Percentiles rank a stretch among this genome's conserved stretches.
Conservation (phyloP, 2,888 invertebrate genomes). For the Metellina segmentata region DNA sequence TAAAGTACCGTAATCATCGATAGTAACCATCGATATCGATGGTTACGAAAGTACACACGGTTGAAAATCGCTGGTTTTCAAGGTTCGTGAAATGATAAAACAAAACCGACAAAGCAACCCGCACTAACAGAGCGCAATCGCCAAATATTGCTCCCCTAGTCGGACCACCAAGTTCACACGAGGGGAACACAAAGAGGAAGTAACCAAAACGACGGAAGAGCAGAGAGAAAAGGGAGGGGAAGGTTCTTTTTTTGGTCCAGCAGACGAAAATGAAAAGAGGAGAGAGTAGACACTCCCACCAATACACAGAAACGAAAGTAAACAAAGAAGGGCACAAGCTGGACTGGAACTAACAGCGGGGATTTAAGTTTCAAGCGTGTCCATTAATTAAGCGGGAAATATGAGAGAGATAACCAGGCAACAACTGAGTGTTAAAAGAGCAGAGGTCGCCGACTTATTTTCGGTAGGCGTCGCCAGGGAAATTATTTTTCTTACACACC, state of each 20-base stretch:
- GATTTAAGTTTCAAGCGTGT: neutral
- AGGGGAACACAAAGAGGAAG: constrained; percentile 58
- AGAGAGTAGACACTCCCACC: constrained; percentile 5
- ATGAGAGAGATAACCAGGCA: constrained; percentile 10
- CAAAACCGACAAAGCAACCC: neutral
- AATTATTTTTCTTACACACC: neutral
- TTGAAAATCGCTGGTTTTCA: no score
- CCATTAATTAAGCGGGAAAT: constrained; percentile 33
- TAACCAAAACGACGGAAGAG: constrained; percentile 12
- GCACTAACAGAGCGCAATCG: neutral
- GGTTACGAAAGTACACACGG: no score
- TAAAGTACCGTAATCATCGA: no score
- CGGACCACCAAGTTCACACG: constrained; percentile 19
- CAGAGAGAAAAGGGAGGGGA: neutral
- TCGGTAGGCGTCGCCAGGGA: constrained; percentile 19
- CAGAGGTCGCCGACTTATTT: constrained; percentile 40
- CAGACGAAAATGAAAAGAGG: neutral
- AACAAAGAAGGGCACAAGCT: constrained; percentile 19
- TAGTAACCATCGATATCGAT: no score
- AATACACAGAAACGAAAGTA: constrained; percentile 1
- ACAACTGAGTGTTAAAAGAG: constrained; percentile 3
- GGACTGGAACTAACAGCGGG: no score
- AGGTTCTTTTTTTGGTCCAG: neutral
- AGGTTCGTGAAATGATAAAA: no score
- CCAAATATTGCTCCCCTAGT: constrained; percentile 12